Percentiles rank a stretch among this genome's conserved stretches.
These are phyloP conservation scores for Ooceraea biroi DNA, from an alignment of 1,140 invertebrate genomes.

Conservation along the genomic window DNA sequence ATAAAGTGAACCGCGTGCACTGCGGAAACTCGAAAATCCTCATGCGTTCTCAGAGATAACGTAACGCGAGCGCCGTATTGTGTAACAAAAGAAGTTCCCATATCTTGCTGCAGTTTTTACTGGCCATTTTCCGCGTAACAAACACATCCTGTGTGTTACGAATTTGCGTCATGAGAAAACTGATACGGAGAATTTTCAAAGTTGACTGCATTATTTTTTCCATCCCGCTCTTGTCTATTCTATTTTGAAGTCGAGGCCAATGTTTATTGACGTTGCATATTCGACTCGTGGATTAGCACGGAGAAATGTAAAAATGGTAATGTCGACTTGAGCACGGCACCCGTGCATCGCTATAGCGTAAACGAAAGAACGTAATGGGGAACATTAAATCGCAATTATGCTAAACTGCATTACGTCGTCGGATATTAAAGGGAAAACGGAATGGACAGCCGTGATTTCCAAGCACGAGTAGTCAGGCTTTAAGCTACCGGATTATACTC, in stretches of 20 bases:
- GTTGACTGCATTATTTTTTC: background rate
- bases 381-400: conserved; percentile 48
- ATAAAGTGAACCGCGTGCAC: background rate
- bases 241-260: background rate
- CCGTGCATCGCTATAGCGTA: background rate
- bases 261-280: background rate
- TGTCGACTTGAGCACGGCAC: background rate
- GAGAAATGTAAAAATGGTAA: background rate
- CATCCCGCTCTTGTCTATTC: background rate
- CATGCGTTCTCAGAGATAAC: conserved; percentile 22
- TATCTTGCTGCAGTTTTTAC: background rate
- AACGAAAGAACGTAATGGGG: conserved; percentile 25
- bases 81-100: background rate
- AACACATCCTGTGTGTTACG: background rate
- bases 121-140: background rate
- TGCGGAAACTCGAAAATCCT: conserved; percentile 17
- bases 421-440: conserved; percentile 40
- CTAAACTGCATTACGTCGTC: conserved; percentile 33
- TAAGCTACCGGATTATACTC: conserved; percentile 49
- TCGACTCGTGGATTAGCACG: conserved; percentile 7
- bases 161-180: background rate
- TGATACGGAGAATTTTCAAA: background rate
- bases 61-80: background rate
- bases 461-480: conserved; percentile 28
- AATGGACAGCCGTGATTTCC: conserved; percentile 31